Base-by-base conservation (phyloP, 2,113 vertebrate genomes). In the Proterorhinus semilunaris region DNA sequence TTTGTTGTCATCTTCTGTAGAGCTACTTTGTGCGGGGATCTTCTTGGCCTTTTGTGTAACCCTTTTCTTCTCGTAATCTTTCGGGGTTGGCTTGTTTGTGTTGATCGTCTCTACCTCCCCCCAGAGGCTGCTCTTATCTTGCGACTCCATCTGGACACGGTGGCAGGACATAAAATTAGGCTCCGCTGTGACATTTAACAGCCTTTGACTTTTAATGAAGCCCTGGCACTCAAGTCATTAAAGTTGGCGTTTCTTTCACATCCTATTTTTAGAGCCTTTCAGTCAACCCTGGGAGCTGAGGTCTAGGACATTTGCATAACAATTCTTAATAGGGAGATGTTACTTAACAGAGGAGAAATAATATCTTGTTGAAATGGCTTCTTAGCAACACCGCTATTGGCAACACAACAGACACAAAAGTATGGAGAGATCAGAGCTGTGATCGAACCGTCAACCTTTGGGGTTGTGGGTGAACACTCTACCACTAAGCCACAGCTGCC, bases 31-130 rank as follows among this genome's bases (percentile, higher is more conserved):
- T 0, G 50, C 58, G 0, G 62, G 70, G 0, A 1, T 62, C 76
- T 64, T 81, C 76, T 64, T 83, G 57, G 21, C 74, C 55, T 52
- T 91, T 71, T 16, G 65, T 6, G 65, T 57, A 43, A 21, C 15
- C 12, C 88, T 89, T 12, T 91, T 89, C 13, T 17, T 88, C 54
- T 87, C 90, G 6, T 91, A 76, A 11, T 89, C 91, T 73, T 94
- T 93, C 10, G 58, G 8, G 15, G 91, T 88, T 46, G 88, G 66
- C 68, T 94, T 91, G 3, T 91, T 91, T 72, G 93, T 90, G 65
- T 83, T 91, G 58, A 82, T 91, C 42, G 90, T 92, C 83, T 90
- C 93, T 85, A 77, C 66, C 11, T 93, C 93, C 74, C 91, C 93
- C 66, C 92, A 91, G 13, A 61, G 21, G 55, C 27, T n/a, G 52